Base-by-base conservation (phyloP, 2,113 vertebrate species). In the Lasiurus cinereus region DNA sequence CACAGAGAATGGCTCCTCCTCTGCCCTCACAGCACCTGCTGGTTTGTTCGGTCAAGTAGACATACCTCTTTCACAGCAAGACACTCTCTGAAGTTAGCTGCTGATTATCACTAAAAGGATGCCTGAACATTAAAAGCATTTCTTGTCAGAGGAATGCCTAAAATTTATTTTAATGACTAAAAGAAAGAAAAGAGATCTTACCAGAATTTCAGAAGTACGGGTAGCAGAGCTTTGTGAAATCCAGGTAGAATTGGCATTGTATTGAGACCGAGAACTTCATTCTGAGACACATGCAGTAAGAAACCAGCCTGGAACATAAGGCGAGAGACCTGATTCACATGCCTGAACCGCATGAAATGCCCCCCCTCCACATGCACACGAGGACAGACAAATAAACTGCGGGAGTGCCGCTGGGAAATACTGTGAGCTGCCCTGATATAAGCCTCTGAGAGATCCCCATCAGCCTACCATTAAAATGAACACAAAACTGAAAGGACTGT, bases 71-170 rank as follows among this genome's bases (percentile, higher is more conserved):
- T 24, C n/a, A 7, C 43, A 24, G 93, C 82, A 76, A 76, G 66
- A 43, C 5, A 79, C 90, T 91, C 33, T 94, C 46, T 85, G 85
- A 92, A 67, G 56, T 21, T 85, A 7, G 76, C 77, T 46, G 73
- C 73, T 85, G 88, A 88, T 89, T 33, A 46, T 69, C 91, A 33
- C 83, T 69, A 87, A 79, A 33, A 46, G 0, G 6, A 90, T 82
- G 64, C 66, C 31, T 88, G 59, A 33, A 90, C 91, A 94, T 78
- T 39, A 88, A 52, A 91, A 54, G 93, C 67, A 43, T 6, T 91
- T 46, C 96, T 97, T 96, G 78, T 0, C 93, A n/a, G 4, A 4
- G 9, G 54, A 62, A 24, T 50, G 87, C 39, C 69, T 93, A 62
- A 64, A 11, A 36, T 48, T 76, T 77, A 27, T 83, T 95, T 72